phyloP scores from a whole-genome alignment of 2,113 vertebrate species.

The Ahaetulla prasina region DNA sequence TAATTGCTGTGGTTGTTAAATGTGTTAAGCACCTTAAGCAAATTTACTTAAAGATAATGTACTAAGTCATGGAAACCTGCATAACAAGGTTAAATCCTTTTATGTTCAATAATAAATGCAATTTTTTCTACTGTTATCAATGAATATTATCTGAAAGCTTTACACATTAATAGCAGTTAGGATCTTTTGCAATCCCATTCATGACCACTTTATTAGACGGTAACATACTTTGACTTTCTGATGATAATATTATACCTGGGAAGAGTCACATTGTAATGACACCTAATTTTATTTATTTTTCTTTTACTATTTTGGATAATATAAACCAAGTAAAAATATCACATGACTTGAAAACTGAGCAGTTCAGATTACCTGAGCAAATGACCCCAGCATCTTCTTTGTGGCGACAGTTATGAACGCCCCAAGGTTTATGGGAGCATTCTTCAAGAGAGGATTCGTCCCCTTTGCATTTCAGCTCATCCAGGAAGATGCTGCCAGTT shows the following conservation, averaged over 20 bases:
- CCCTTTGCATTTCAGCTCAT: not conserved
- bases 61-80: no score
- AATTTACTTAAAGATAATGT: no score
- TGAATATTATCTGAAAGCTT: not conserved
- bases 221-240: not conserved
- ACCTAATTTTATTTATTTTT: not conserved
- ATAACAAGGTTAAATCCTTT: no score
- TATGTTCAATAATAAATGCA: no score
- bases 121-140: not conserved
- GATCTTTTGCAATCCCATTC: not conserved
- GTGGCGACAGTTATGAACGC: not conserved
- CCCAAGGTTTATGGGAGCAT: not conserved
- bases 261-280: not conserved
- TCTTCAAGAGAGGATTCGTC: not conserved
- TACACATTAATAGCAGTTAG: not conserved
- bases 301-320: not conserved
- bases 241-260: not conserved
- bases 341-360: no score
- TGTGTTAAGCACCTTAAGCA: no score
- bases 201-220: not conserved
- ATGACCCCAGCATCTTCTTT: not conserved
- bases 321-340: no score
- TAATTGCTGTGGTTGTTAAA: no score
- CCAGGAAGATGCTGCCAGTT: not conserved
- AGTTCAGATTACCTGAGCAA: no score